Conservation (phyloP, 2,888 invertebrate species). For the Dryobotodes eremita region DNA sequence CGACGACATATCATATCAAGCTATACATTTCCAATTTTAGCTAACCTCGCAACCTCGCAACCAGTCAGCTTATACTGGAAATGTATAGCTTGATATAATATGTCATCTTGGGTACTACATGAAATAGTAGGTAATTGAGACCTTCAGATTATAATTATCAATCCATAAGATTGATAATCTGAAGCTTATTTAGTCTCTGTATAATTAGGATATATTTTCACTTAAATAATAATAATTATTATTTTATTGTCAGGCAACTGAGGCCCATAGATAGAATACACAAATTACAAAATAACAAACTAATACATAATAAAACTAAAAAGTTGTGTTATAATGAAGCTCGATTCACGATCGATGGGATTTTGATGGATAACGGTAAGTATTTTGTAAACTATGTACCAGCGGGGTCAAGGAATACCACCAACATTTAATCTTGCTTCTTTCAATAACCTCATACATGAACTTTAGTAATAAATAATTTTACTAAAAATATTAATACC, state of each 20-base stretch:
- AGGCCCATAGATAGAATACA: too few species aligned
- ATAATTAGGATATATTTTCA: neutral
- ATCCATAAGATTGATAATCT: neutral
- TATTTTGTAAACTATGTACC: conserved; percentile 33
- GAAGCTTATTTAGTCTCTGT: neutral
- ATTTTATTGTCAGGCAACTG: too few species aligned
- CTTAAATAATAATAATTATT: too few species aligned
- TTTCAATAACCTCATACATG: conserved; percentile 50
- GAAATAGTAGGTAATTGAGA: neutral
- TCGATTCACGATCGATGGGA: conserved; percentile 12
- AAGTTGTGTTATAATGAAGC: too few species aligned
- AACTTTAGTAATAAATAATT: conserved; percentile 37
- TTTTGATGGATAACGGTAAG: conserved; percentile 18
- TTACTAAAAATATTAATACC: conserved; percentile 3
- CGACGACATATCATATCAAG: too few species aligned
- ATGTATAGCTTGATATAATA: too few species aligned
- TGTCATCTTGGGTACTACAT: neutral
- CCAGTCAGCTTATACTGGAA: too few species aligned
- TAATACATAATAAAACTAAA: too few species aligned
- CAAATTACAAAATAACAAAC: too few species aligned
- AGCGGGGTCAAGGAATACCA: conserved; percentile 71
- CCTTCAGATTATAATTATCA: neutral
- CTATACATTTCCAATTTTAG: too few species aligned
- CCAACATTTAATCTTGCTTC: conserved; percentile 66
- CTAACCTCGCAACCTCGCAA: too few species aligned